phyloP scores from a whole-genome alignment of 2,888 invertebrate genomes.

The Bombylius major region DNA sequence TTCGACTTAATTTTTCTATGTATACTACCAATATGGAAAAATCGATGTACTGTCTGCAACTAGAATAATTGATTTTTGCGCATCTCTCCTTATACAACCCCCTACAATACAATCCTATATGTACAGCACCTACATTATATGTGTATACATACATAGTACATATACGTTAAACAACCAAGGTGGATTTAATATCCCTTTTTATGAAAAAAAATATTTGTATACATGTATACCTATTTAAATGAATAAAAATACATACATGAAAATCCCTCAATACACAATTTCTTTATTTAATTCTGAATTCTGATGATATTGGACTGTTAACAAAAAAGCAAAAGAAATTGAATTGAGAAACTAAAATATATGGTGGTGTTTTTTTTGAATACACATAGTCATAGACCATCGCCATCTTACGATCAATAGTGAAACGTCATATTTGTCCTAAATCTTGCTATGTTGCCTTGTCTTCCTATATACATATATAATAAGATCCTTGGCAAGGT shows the following conservation, averaged over 20 bases:
- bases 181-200: too few relatives aligned
- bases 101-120: background rate
- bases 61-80: slow-evolving; percentile 14
- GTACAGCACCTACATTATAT: background rate
- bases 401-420: slow-evolving; percentile 12
- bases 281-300: too few relatives aligned
- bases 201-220: too few relatives aligned
- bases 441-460: slow-evolving; percentile 2
- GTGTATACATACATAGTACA: background rate
- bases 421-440: slow-evolving; percentile 11
- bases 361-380: too few relatives aligned
- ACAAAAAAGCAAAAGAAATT: too few relatives aligned
- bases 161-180: background rate
- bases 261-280: too few relatives aligned
- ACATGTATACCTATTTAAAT: too few relatives aligned
- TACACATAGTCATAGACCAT: background rate
- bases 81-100: slow-evolving; percentile 1
- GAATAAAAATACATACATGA: too few relatives aligned
- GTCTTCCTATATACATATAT: background rate
- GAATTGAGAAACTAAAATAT: too few relatives aligned
- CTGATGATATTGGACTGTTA: too few relatives aligned
- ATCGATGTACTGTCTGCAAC: slow-evolving; percentile 7
- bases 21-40: slow-evolving; percentile 3
- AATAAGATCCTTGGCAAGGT: slow-evolving; percentile 1
- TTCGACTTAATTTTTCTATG: too few relatives aligned